Base-by-base conservation (phyloP, 1,140 invertebrate genomes). In the Platyscapa corneri region DNA sequence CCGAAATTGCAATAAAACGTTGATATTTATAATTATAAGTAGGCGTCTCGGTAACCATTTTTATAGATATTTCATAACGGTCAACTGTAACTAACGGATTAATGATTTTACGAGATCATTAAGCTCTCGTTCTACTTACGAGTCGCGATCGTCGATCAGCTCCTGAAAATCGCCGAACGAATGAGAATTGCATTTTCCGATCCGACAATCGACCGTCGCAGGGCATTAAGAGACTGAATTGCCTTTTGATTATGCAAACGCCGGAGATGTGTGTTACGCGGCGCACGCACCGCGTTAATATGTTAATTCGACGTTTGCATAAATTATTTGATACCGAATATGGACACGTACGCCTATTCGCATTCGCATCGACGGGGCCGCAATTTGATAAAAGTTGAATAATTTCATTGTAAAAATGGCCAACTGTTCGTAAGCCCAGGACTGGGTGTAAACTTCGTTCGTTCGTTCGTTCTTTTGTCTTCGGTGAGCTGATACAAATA, bases 31-130 rank as follows among this genome's bases (percentile, higher is more conserved):
- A 37, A 72, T 72, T 37, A 39, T 72, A n/a, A n/a, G n/a, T 72
- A 39, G 0, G 37, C 32, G 14, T 37, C n/a, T n/a, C 7, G 20
- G 37, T 8, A 74, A n/a, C 8, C 27, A 74, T n/a, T 74, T 74
- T 74, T 74, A 74, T 42, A n/a, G 70, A 18, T 20, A 39, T 74
- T 74, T 42, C 70, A 37, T 74, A 74, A 42, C 39, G 37, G 37
- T 74, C 37, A 74, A 74, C 70, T 42, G 16, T 27, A 42, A 10
- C 23, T 10, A 7, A 1, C 37, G 39, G 5, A 18, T 74, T 42
- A 42, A 74, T 74, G 3, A n/a, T 14, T 70, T 70, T n/a, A 32
- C 37, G 16, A 0, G 16, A 74, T 39, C 34, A 72, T 72, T 18
- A 16, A 12, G 42, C 42, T 46, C 42, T 72, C 23, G 70, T 5